Conservation (phyloP, 2,888 invertebrate species). For the Orthosia incerta region DNA sequence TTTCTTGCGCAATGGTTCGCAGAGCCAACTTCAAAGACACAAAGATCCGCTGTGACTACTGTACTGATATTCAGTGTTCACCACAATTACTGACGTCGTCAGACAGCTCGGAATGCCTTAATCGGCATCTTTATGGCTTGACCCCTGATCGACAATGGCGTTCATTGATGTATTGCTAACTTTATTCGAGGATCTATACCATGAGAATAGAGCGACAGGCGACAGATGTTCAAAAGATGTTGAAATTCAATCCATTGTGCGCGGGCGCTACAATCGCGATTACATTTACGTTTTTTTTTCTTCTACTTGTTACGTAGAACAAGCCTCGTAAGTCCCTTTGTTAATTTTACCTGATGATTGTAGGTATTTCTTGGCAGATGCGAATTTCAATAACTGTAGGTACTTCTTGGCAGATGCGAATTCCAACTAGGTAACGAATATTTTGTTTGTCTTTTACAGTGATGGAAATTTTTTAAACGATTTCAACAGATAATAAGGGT, state of each 20-base stretch:
- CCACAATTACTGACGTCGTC: background rate
- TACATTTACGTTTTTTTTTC: conserved; percentile 33
- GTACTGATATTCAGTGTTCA: background rate
- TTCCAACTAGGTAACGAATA: background rate
- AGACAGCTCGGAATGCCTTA: conserved; percentile 2
- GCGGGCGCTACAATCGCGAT: conserved; percentile 42
- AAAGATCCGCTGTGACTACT: no score
- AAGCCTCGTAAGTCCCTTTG: conserved; percentile 31
- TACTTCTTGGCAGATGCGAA: conserved; percentile 6
- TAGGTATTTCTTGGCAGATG: conserved; percentile 18
- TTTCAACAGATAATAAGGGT: background rate
- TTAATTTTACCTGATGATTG: conserved; percentile 26
- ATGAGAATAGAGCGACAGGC: conserved; percentile 11
- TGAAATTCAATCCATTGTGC: conserved; percentile 50
- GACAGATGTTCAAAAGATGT: conserved; percentile 27
- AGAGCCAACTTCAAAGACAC: no score
- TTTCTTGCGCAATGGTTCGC: no score
- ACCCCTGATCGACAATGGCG: background rate
- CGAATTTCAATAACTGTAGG: background rate
- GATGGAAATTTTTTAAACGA: background rate
- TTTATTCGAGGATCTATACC: conserved; percentile 5
- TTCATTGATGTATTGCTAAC: conserved; percentile 9
- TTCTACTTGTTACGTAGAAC: conserved; percentile 26
- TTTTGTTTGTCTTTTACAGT: background rate
- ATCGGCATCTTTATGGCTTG: background rate